A percentile compares a stretch with the other conserved stretches of the same genome.
Conservation (phyloP, 2,888 invertebrate genomes). For the Pycnomerus fuliginosus region DNA sequence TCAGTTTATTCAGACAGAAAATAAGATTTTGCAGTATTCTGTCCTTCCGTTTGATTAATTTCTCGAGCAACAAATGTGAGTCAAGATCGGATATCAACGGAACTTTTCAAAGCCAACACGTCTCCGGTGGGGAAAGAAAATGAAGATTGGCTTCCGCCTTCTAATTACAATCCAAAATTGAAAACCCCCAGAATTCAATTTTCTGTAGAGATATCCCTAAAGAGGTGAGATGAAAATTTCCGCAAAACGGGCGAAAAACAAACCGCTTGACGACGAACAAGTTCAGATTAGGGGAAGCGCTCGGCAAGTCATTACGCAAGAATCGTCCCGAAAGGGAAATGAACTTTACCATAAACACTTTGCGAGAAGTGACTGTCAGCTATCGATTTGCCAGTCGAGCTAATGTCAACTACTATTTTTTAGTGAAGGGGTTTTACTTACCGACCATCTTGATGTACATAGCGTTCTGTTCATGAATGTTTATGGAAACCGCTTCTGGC, state of each 20-base stretch:
- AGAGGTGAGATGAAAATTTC: conserved; percentile 10
- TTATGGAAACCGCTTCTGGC: conserved; percentile 50
- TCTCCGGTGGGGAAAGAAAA: too few relatives aligned
- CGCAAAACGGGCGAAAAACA: conserved; percentile 9
- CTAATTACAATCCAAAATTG: conserved; percentile 16
- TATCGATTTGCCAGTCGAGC: conserved; percentile 21
- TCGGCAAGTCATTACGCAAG: conserved; percentile 19
- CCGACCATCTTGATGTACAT: conserved; percentile 53
- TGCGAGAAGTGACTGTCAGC: conserved; percentile 22
- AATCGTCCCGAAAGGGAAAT: conserved; percentile 25
- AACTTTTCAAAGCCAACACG: too few relatives aligned
- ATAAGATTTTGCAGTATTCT: too few relatives aligned
- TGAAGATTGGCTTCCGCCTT: too few relatives aligned
- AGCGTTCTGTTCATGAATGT: conserved; percentile 51
- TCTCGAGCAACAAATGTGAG: too few relatives aligned
- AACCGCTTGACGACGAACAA: conserved; percentile 7
- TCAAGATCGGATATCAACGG: too few relatives aligned
- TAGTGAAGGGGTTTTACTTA: conserved; percentile 39
- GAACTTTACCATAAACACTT: conserved; percentile 27
- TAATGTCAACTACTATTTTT: not conserved
- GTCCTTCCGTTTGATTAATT: too few relatives aligned
- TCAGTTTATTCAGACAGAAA: too few relatives aligned
- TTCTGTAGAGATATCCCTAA: conserved; percentile 8
- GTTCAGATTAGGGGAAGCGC: conserved; percentile 22
- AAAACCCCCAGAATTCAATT: conserved; percentile 14